phyloP scores from a whole-genome alignment of 1,140 invertebrate genomes.

The Yoshiicerus persimilis region DNA sequence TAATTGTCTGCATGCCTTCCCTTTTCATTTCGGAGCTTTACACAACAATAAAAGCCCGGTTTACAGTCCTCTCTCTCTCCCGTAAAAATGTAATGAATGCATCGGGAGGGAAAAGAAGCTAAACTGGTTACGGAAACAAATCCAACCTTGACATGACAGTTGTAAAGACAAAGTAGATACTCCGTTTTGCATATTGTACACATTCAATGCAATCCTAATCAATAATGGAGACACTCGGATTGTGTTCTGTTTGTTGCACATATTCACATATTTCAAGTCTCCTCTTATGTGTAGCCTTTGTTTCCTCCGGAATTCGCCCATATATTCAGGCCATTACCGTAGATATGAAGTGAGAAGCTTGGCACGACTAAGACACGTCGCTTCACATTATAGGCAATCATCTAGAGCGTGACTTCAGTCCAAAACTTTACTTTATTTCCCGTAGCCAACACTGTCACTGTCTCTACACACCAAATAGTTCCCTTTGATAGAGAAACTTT shows the following conservation, averaged over 20 bases:
- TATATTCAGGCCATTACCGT: not conserved
- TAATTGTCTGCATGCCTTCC: conserved; percentile 3
- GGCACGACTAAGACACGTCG: not conserved
- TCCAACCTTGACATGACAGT: not conserved
- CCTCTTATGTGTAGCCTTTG: too few relatives aligned
- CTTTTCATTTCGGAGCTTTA: not conserved
- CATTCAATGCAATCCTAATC: not conserved
- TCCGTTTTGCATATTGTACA: not conserved
- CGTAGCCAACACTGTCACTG: not conserved
- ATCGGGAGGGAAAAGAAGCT: not conserved
- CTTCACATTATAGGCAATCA: not conserved
- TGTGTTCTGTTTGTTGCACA: not conserved
- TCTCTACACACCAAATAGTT: not conserved
- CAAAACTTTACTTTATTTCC: not conserved
- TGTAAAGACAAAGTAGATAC: not conserved
- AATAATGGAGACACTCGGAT: not conserved
- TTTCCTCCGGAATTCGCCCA: not conserved
- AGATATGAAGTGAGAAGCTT: not conserved
- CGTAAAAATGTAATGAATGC: conserved; percentile 1
- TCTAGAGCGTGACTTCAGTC: not conserved
- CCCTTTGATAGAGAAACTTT: not conserved
- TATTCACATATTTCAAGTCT: not conserved
- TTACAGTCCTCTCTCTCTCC: not conserved
- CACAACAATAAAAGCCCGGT: not conserved
- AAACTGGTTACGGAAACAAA: not conserved